phyloP scores from a whole-genome alignment of 2,888 invertebrate genomes.

The Pemphredon lugubris region DNA sequence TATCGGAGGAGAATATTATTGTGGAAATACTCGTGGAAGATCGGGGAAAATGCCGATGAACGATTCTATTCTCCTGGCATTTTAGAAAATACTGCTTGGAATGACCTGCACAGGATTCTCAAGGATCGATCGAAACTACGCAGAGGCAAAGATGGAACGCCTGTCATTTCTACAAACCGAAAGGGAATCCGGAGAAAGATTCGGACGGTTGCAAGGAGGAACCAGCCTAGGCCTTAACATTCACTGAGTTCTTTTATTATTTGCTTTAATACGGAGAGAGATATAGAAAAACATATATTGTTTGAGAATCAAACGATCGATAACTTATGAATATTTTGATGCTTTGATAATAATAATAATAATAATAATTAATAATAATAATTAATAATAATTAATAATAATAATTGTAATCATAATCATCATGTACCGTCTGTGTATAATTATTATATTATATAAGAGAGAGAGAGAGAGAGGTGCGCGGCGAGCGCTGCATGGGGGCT shows the following conservation, averaged over 20 bases:
- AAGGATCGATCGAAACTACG: neutral
- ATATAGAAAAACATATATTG: slow-evolving; percentile 81
- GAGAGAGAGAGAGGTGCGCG: slow-evolving; percentile 78
- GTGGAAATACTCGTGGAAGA: slow-evolving; percentile 15
- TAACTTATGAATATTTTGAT: slow-evolving; percentile 81
- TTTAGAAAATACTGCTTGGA: no score
- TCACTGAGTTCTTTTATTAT: slow-evolving; percentile 81
- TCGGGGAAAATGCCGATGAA: neutral
- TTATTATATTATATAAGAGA: slow-evolving; percentile 80
- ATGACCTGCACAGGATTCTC: no score
- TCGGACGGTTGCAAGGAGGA: slow-evolving; percentile 32
- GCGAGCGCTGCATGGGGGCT: slow-evolving; percentile 73
- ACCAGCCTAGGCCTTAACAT: slow-evolving; percentile 73
- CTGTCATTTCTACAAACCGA: neutral
- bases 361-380: no score
- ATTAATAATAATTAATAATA: slow-evolving; percentile 76
- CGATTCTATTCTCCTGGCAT: neutral
- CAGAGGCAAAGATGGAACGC: neutral
- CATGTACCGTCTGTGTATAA: slow-evolving; percentile 79
- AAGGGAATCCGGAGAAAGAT: slow-evolving; percentile 5
- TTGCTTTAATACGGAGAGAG: slow-evolving; percentile 80
- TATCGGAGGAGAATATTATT: slow-evolving; percentile 8
- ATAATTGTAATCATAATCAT: slow-evolving; percentile 73
- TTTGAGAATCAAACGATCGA: slow-evolving; percentile 80
- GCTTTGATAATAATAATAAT: slow-evolving; percentile 78